phyloP scores from a whole-genome alignment of 2,888 invertebrate genomes.

The Nomada hirtipes region DNA sequence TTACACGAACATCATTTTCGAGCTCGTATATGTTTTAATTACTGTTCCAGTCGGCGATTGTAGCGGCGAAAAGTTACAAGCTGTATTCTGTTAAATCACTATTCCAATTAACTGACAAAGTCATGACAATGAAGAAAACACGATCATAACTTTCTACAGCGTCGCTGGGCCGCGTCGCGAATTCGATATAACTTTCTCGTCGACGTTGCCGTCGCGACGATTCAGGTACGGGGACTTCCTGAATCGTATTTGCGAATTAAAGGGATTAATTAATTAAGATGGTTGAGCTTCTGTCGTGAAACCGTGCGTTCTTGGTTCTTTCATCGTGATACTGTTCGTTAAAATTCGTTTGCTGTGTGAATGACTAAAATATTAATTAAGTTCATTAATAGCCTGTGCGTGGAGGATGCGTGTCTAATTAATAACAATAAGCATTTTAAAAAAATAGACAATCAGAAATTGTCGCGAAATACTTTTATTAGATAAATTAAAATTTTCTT shows the following conservation, averaged over 20 bases:
- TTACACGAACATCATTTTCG: background rate
- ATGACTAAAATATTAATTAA: no score
- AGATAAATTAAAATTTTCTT: no score
- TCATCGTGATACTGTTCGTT: background rate
- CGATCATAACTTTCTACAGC: constrained; percentile 12
- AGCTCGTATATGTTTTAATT: background rate
- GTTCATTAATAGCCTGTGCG: no score
- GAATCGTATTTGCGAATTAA: constrained; percentile 33
- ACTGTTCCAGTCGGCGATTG: background rate
- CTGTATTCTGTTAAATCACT: background rate
- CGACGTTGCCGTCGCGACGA: background rate
- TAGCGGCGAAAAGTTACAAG: background rate
- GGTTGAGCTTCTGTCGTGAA: background rate
- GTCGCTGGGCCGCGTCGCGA: background rate
- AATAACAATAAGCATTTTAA: no score
- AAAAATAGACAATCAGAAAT: no score
- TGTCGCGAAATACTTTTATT: no score
- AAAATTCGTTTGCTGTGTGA: no score
- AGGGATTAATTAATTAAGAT: constrained; percentile 27
- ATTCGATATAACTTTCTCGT: constrained; percentile 26
- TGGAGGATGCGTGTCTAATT: no score
- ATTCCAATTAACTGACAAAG: constrained; percentile 13
- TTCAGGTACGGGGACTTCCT: constrained; percentile 4
- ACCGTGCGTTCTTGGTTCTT: background rate
- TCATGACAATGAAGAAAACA: constrained; percentile 24